Base-by-base conservation (phyloP, 1,140 invertebrate species). In the Marisa cornuarietis region DNA sequence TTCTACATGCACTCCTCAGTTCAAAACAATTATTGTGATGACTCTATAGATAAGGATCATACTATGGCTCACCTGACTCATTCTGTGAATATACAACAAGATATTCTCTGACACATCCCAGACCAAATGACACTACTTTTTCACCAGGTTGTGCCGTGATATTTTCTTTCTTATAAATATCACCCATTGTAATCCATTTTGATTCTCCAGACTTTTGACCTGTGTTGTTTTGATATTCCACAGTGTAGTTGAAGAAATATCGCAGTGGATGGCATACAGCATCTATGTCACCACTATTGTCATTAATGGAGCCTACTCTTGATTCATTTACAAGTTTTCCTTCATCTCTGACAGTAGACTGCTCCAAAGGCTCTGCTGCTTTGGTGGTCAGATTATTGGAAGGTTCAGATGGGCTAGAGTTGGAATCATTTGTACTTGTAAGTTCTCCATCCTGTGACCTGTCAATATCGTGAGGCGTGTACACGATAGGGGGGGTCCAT, bases 241-340 rank as follows among this genome's bases (percentile, higher is more conserved):
- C 65, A 6, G 79, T 80, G 65, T 80, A 80, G 79, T 80, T 80
- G 42, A n/a, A 24, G 52, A 76, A 80, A n/a, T 42, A 80, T 2
- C 24, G 42, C 24, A 76, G 18, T 7, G 79, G 63, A 14, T 71
- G 24, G 54, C 79, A 80, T 10, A 77, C 14, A 26, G 65, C 63
- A 14, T 75, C 11, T 22, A 58, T 58, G 54, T 14, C 54, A 18
- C 8, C 54, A 14, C 54, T 18, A 58, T 58, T 8, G 11, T 18
- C 11, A 58, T 58, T 18, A 9, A 58, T 8, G 9, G 54, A 11
- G 16, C 54, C 8, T 58, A 9, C 54, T 58, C 11, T 18, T 58
- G 54, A 14, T 58, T 58, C 54, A 58, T 58, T 58, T 11, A 58
- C 54, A 58, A 1, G 54, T 9, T 11, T 18, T 58, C 16, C 54